These are phyloP conservation scores for Sceliomorpha sp. DNA, from an alignment of 2,888 invertebrate species.

Conservation along the genomic window DNA sequence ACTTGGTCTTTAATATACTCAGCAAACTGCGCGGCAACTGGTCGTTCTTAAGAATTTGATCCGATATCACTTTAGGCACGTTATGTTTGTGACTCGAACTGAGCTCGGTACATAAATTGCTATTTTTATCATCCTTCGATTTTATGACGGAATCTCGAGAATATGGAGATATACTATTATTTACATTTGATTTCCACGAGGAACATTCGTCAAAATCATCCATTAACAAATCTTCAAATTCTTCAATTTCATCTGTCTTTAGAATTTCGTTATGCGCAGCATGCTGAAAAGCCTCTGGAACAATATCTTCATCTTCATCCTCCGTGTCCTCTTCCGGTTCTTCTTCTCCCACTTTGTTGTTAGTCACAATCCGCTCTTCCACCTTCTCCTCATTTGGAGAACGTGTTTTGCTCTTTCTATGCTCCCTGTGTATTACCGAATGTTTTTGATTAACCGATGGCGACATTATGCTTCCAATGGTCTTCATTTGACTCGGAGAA, in stretches of 20 bases:
- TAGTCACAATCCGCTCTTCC: too few relatives aligned
- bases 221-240: conserved; percentile 56
- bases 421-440: neutral
- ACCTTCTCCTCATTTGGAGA: too few relatives aligned
- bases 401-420: neutral
- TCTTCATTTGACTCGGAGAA: too few relatives aligned
- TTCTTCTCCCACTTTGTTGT: conserved; percentile 5
- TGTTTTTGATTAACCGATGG: too few relatives aligned
- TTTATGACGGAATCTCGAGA: neutral
- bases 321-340: conserved; percentile 37
- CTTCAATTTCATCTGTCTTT: conserved; percentile 41
- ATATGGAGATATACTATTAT: conserved; percentile 4
- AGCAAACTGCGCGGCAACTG: conserved; percentile 65
- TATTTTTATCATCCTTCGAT: conserved; percentile 4
- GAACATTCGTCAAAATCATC: conserved; percentile 52
- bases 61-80: conserved; percentile 69
- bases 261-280: conserved; percentile 11
- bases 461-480: too few relatives aligned
- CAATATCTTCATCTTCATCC: conserved; percentile 61
- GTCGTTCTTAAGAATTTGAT: conserved; percentile 66
- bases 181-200: conserved; percentile 29
- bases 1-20: conserved; percentile 56
- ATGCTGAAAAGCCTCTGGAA: conserved; percentile 58
- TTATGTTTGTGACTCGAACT: conserved; percentile 29
- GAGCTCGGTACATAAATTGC: conserved; percentile 2